A percentile compares a stretch with the other conserved stretches of the same genome.
These are phyloP conservation scores for Drosophila oshimai DNA, from an alignment of 1,140 invertebrate species.

Conservation along the genomic window DNA sequence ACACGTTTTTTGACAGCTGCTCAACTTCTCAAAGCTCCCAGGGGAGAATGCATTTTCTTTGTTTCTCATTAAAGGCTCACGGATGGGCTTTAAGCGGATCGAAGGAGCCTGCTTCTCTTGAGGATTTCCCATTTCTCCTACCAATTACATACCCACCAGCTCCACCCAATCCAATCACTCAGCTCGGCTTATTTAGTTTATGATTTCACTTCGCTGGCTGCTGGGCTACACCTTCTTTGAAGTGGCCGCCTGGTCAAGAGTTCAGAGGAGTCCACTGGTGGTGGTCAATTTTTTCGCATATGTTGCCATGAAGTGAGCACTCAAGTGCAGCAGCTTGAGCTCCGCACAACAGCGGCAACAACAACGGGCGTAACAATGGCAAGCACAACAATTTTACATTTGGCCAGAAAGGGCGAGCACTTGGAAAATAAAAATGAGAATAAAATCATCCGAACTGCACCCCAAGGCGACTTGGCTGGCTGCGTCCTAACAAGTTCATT, in stretches of 20 bases:
- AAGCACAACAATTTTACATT: conserved; percentile 55
- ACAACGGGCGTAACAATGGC: conserved; percentile 18
- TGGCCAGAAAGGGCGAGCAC: conserved; percentile 48
- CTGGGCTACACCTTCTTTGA: conserved; percentile 17
- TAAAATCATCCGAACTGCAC: conserved; percentile 40
- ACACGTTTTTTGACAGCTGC: conserved; percentile 75
- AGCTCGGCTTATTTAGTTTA: conserved; percentile 13
- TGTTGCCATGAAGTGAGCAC: conserved; percentile 58
- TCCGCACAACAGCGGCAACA: conserved; percentile 23
- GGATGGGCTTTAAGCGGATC: conserved; percentile 27
- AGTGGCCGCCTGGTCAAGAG: conserved; percentile 16
- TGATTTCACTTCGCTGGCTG: neutral
- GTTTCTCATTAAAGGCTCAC: conserved; percentile 24
- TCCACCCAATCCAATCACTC: conserved; percentile 25
- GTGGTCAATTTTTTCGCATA: conserved; percentile 74
- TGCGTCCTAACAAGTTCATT: conserved; percentile 52
- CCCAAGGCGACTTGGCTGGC: conserved; percentile 45
- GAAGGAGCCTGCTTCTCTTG: neutral
- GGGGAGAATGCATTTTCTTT: conserved; percentile 10
- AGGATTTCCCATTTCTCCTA: neutral
- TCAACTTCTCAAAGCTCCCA: conserved; percentile 59
- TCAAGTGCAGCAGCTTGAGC: conserved; percentile 53
- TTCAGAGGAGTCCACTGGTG: neutral
- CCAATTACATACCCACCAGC: conserved; percentile 17
- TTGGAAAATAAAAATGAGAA: conserved; percentile 53